These are phyloP conservation scores for Arctopsyche grandis DNA, from an alignment of 1,140 invertebrate genomes.

Conservation along the genomic window DNA sequence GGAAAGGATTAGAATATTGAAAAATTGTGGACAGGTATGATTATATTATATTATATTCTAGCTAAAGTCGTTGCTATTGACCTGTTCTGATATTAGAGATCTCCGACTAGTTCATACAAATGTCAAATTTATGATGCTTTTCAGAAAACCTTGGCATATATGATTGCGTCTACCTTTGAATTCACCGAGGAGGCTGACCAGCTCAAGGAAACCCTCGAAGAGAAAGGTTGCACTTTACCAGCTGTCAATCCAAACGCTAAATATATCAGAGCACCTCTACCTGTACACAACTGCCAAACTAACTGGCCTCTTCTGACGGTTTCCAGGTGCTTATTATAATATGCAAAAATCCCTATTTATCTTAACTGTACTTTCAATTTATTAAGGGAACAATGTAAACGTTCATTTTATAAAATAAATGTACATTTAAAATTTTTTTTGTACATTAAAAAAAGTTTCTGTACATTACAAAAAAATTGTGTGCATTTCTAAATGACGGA, in stretches of 20 bases:
- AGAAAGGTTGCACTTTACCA: slow-evolving; percentile 76
- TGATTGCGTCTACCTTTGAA: slow-evolving; percentile 96
- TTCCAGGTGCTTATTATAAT: slow-evolving; percentile 67
- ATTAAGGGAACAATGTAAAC: too few relatives aligned
- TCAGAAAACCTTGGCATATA: slow-evolving; percentile 85
- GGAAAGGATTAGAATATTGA: slow-evolving; percentile 92
- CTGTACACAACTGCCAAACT: slow-evolving; percentile 86
- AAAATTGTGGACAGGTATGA: slow-evolving; percentile 72
- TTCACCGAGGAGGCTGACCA: slow-evolving; percentile 80
- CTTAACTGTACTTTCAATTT: too few relatives aligned
- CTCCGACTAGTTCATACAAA: too few relatives aligned
- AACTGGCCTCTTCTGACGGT: slow-evolving; percentile 98
- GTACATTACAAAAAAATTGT: too few relatives aligned
- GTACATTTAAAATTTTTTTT: too few relatives aligned
- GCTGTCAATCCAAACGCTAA: slow-evolving; percentile 80
- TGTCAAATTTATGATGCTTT: not conserved
- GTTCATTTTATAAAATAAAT: too few relatives aligned
- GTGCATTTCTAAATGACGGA: too few relatives aligned
- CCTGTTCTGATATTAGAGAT: too few relatives aligned
- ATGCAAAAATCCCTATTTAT: not conserved
- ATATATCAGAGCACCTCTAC: slow-evolving; percentile 87
- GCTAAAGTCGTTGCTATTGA: too few relatives aligned
- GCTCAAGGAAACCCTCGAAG: slow-evolving; percentile 74
- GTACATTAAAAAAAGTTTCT: too few relatives aligned
- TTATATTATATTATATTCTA: not conserved